These are phyloP conservation scores for Poeciliopsis infans DNA, from an alignment of 2,797 vertebrate genomes.

Conservation along the genomic window DNA sequence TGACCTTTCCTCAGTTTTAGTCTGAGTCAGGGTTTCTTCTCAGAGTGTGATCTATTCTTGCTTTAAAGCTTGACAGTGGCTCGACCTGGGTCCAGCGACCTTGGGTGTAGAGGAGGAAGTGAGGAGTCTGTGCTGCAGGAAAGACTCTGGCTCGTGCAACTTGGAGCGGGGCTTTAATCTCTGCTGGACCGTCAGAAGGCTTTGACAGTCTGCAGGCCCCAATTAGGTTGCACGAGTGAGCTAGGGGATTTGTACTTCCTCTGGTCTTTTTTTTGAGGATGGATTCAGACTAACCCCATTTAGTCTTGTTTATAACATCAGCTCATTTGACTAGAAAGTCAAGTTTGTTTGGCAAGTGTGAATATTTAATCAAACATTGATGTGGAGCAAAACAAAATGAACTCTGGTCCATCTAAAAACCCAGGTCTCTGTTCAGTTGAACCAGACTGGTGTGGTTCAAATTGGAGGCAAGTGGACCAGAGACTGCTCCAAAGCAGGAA, in stretches of 20 bases:
- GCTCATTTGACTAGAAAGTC: no score
- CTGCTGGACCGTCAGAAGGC: slow-evolving; percentile 68
- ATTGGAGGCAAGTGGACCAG: no score
- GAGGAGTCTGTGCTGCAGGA: slow-evolving; percentile 25
- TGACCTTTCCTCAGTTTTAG: not conserved
- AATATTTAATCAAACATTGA: no score
- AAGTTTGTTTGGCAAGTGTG: no score
- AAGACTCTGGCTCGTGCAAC: slow-evolving; percentile 31
- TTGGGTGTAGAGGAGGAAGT: slow-evolving; percentile 47
- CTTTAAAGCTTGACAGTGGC: slow-evolving; percentile 38
- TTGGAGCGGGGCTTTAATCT: slow-evolving; percentile 64
- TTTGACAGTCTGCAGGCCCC: slow-evolving; percentile 71
- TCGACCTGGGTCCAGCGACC: slow-evolving; percentile 42
- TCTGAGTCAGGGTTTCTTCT: not conserved
- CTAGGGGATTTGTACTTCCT: slow-evolving; percentile 65
- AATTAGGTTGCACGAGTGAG: slow-evolving; percentile 75
- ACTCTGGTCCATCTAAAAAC: no score
- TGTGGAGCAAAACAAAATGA: no score
- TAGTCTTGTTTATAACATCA: no score
- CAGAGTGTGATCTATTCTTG: slow-evolving; percentile 8
- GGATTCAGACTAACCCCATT: no score
- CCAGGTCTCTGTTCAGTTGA: no score
- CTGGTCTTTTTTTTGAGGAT: slow-evolving; percentile 21
- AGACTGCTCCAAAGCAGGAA: no score
- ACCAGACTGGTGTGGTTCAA: no score